Evolutionary conservation across 2,888 invertebrate genomes (phyloP).

Genomic region (Acanthopleura granulata): DNA sequence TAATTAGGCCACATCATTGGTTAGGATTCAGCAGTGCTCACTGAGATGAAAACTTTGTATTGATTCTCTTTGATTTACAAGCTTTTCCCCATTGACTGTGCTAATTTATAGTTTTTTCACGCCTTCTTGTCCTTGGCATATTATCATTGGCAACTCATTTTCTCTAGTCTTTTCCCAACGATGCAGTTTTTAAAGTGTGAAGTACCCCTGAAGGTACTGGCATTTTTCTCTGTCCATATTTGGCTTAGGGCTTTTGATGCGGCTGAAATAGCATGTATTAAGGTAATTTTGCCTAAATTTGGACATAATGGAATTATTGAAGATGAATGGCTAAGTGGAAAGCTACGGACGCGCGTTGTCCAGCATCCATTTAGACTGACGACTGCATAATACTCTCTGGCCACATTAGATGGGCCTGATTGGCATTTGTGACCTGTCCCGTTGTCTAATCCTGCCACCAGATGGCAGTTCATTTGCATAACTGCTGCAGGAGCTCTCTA

Average conservation of each 20-base stretch:
- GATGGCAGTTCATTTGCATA: slow-evolving; percentile 12
- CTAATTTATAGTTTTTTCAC: neutral
- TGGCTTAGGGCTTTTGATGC: neutral
- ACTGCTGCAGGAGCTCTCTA: neutral
- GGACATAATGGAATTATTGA: neutral
- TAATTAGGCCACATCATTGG: no score
- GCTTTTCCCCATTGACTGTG: neutral
- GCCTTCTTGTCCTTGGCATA: no score
- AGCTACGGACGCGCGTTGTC: no score
- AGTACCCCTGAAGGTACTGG: no score
- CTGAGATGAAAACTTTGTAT: neutral
- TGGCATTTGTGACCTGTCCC: neutral
- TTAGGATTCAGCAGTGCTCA: neutral
- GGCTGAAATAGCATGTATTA: neutral
- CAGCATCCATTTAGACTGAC: no score
- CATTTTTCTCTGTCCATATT: no score
- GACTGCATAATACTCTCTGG: no score
- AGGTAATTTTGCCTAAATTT: slow-evolving; percentile 13
- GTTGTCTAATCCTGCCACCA: neutral
- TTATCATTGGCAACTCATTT: no score
- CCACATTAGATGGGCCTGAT: no score
- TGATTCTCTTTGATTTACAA: neutral
- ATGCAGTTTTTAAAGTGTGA: no score
- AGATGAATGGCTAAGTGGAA: neutral
- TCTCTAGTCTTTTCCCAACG: no score